Evolutionary conservation across 2,888 invertebrate species (phyloP).

Genomic region (Corythucha ciliata): DNA sequence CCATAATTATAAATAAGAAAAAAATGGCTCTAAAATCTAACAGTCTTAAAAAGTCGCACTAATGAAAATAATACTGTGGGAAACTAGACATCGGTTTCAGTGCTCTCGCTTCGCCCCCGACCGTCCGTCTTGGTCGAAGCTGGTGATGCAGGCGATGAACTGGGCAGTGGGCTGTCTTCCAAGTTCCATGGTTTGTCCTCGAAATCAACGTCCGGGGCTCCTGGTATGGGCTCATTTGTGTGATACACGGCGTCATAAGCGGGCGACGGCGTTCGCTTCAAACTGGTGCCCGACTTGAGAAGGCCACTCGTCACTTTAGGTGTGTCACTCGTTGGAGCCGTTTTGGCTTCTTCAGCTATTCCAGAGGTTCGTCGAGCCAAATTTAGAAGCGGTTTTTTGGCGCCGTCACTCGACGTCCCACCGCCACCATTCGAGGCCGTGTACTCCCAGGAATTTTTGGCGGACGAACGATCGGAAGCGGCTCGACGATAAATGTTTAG

Average conservation of each 20-base stretch:
- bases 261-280: constrained; percentile 43
- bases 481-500: constrained; percentile 24
- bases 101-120: too few relatives aligned
- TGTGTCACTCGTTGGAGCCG: constrained; percentile 8
- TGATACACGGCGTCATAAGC: constrained; percentile 70
- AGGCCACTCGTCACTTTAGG: neutral
- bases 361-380: constrained; percentile 14
- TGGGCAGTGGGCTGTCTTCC: constrained; percentile 41
- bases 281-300: neutral
- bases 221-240: constrained; percentile 72
- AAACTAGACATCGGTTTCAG: too few relatives aligned
- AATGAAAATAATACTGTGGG: too few relatives aligned
- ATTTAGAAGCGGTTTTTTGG: constrained; percentile 2
- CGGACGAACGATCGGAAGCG: neutral
- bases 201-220: constrained; percentile 61
- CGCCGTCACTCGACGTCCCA: neutral
- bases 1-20: too few relatives aligned
- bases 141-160: neutral
- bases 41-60: too few relatives aligned
- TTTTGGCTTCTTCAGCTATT: constrained; percentile 28
- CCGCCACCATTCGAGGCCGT: constrained; percentile 14
- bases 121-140: too few relatives aligned
- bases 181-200: constrained; percentile 72
- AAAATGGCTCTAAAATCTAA: too few relatives aligned
- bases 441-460: constrained; percentile 37